Percentiles rank a stretch among this genome's conserved stretches.
Evolutionary conservation across 2,113 vertebrate species (phyloP).

Genomic region (Vidua macroura): DNA sequence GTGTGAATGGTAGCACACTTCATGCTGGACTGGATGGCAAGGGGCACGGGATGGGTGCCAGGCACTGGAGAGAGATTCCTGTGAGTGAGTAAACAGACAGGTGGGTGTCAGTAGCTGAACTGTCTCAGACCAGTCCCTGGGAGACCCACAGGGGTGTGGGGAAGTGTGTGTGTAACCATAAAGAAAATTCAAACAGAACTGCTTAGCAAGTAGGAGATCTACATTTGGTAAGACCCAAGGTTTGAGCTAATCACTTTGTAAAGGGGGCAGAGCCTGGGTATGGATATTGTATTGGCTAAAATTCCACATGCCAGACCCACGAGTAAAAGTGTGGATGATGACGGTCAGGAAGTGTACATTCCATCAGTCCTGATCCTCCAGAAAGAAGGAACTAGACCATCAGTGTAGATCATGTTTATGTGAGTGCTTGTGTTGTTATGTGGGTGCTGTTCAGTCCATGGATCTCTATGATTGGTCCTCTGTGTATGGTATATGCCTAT

Average conservation of each 20-base stretch:
- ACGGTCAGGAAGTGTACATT: background rate
- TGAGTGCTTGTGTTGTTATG: background rate
- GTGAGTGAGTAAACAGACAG: background rate
- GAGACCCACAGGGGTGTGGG: background rate
- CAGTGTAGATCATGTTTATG: rapidly evolving
- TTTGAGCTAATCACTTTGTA: background rate
- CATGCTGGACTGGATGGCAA: background rate
- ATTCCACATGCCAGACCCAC: background rate
- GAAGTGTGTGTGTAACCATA: background rate
- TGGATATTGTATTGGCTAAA: background rate
- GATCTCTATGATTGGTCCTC: background rate
- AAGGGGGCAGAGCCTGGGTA: background rate
- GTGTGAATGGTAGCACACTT: background rate
- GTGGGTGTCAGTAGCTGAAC: background rate
- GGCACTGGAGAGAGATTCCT: background rate
- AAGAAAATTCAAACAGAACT: background rate
- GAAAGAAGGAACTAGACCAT: background rate
- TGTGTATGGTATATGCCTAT: rapidly evolving
- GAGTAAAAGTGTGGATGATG: background rate
- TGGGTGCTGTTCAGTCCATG: background rate
- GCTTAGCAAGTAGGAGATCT: background rate
- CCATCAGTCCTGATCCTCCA: background rate
- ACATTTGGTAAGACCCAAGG: background rate
- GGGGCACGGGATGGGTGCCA: background rate
- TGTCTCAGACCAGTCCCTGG: background rate